Evolutionary conservation across 1,140 invertebrate genomes (phyloP).

Genomic region (Gryllus bimaculatus): DNA sequence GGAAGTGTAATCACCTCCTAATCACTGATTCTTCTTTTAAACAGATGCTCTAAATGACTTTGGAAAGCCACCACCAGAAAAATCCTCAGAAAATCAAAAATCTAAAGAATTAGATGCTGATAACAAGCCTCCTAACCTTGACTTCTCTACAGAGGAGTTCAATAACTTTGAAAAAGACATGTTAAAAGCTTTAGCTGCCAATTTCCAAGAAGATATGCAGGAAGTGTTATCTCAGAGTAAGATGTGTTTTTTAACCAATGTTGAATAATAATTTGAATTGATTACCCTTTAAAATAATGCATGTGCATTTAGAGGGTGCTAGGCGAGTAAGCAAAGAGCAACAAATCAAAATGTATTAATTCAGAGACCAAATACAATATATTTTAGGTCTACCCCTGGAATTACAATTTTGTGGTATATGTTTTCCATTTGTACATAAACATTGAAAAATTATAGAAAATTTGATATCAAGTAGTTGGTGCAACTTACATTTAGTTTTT

Average conservation of each 20-base stretch:
- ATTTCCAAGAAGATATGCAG: constrained; percentile 51
- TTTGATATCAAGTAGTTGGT: too few species aligned
- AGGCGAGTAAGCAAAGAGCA: too few species aligned
- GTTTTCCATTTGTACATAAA: too few species aligned
- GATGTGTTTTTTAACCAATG: constrained; percentile 10
- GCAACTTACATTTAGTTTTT: too few species aligned
- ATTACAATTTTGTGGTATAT: too few species aligned
- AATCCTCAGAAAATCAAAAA: constrained; percentile 25
- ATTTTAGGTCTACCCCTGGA: too few species aligned
- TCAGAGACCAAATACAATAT: too few species aligned
- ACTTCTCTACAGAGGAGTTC: constrained; percentile 43
- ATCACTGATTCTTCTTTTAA: constrained; percentile 4
- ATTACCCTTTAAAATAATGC: background rate
- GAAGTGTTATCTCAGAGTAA: constrained; percentile 33
- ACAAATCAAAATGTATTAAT: too few species aligned
- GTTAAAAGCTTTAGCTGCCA: constrained; percentile 31
- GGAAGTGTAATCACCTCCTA: too few species aligned
- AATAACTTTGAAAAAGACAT: constrained; percentile 29
- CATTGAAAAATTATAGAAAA: too few species aligned
- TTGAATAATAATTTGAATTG: background rate
- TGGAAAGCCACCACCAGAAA: constrained; percentile 31
- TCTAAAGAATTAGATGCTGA: background rate
- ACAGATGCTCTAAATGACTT: constrained; percentile 50
- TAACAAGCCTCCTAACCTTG: constrained; percentile 15
- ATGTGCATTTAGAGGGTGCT: too few species aligned